These are phyloP conservation scores for Phragmatobia fuliginosa DNA, from an alignment of 2,888 invertebrate genomes.

Conservation along the genomic window DNA sequence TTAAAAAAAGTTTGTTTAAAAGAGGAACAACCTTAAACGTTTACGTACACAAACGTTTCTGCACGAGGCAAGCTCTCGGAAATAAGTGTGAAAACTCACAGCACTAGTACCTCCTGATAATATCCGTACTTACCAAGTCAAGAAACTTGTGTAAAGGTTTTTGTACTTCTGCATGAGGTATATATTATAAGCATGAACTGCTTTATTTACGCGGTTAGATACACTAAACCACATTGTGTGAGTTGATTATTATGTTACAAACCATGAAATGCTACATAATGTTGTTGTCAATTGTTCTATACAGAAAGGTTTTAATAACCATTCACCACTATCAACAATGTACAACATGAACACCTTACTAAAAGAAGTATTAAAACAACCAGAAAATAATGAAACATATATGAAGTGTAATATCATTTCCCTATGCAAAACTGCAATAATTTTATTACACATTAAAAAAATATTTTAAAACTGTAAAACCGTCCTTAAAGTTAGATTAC, in stretches of 20 bases:
- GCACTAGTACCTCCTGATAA: neutral
- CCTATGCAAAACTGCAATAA: neutral
- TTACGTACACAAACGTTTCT: neutral
- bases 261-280: neutral
- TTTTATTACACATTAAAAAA: neutral
- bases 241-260: constrained; percentile 23
- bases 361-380: neutral
- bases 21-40: neutral
- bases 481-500: neutral
- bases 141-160: neutral
- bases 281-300: neutral
- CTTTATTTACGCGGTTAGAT: constrained; percentile 52
- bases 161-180: neutral
- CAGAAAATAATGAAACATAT: neutral
- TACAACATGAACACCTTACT: neutral
- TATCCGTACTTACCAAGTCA: neutral
- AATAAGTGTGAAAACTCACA: neutral
- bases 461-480: neutral
- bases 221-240: constrained; percentile 45
- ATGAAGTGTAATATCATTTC: neutral
- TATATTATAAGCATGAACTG: constrained; percentile 13
- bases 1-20: neutral
- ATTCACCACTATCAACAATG: neutral
- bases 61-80: neutral
- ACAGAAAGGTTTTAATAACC: neutral